Conservation (phyloP, 2,888 invertebrate species). For the Latheticus oryzae region DNA sequence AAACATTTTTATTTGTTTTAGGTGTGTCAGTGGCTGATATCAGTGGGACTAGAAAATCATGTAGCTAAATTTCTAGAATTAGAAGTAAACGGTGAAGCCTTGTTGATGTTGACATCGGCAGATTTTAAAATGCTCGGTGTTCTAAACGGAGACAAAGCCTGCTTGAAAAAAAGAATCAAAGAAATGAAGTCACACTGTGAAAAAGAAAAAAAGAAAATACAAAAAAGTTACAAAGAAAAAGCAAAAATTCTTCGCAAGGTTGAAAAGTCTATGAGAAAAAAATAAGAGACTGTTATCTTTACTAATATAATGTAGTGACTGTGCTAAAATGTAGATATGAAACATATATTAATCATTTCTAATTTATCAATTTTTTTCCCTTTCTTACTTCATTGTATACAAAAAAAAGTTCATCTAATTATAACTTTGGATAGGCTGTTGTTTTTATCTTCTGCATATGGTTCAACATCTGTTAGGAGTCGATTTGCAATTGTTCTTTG, state of each 20-base stretch:
- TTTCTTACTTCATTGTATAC: too few species aligned
- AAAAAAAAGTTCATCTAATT: too few species aligned
- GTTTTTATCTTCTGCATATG: too few species aligned
- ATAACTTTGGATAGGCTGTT: too few species aligned
- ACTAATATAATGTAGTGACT: too few species aligned
- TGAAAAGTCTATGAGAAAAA: conserved; percentile 77
- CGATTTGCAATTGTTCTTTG: too few species aligned
- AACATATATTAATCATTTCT: too few species aligned
- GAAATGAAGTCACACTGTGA: conserved; percentile 82
- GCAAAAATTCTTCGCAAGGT: conserved; percentile 89
- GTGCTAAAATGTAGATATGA: too few species aligned
- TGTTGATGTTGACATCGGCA: conserved; percentile 89
- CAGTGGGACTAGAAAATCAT: conserved; percentile 87
- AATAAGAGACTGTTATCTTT: conserved; percentile 54
- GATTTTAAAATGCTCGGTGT: conserved; percentile 91
- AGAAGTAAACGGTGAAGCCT: conserved; percentile 87
- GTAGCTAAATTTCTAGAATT: conserved; percentile 89
- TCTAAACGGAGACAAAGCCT: conserved; percentile 82
- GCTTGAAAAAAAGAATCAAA: conserved; percentile 87
- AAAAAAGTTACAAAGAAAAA: conserved; percentile 85
- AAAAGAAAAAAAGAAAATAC: conserved; percentile 79
- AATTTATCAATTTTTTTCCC: too few species aligned
- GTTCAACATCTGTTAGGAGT: too few species aligned
- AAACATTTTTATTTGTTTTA: conserved; percentile 60
- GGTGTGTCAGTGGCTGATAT: conserved; percentile 93